Evolutionary conservation across 1,140 invertebrate genomes (phyloP), one percentile per base, ranked within the genome.

Genomic region (Macrotrachela quadricornifera): DNA sequence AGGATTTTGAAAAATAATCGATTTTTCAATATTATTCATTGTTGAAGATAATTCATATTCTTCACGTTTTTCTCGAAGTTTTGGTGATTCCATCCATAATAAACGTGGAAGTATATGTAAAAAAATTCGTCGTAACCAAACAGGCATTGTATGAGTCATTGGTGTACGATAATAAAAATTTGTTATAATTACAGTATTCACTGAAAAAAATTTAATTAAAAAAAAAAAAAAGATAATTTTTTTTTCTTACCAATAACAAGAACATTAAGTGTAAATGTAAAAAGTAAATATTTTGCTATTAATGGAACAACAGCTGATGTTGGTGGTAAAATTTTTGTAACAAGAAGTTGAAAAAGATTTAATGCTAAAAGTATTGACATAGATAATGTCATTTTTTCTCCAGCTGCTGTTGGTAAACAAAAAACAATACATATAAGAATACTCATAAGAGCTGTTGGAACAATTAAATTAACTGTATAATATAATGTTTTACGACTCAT

Each of bases 191-290:
- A 99, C 91, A 0, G 94, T 97, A 9, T 95, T 84, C 52, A 97
- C 73, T 72, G 95, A 94, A 18, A 91, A 96, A 47, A 94, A 74
- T 39, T 91, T 96, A 53, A 97, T 91, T 54, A 78, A 64, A 97
- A 30, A 30, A 4, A 30, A 30, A 30, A 2, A 30, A 4, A 30
- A 30, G 21, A 30, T 30, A 4, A 30, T 4, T 30, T 30, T 30
- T 30, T 30, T 4, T 30, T 4, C 8, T 30, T 30, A 30, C 21
- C 3, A 30, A 30, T 30, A 8, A 30, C 21, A 30, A 30, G 21
- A 30, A 94, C 95, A 70, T 97, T 97, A 53, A 97, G 78, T 64
- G 97, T 92, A 91, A 97, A 96, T 50, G 92, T 92, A 69, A 99
- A 99, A 65, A 97, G 77, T 42, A 97, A 76, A 75, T 97, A 97